Conservation (phyloP, 2,797 vertebrate species). For the Sebastes kiyomatsui region DNA sequence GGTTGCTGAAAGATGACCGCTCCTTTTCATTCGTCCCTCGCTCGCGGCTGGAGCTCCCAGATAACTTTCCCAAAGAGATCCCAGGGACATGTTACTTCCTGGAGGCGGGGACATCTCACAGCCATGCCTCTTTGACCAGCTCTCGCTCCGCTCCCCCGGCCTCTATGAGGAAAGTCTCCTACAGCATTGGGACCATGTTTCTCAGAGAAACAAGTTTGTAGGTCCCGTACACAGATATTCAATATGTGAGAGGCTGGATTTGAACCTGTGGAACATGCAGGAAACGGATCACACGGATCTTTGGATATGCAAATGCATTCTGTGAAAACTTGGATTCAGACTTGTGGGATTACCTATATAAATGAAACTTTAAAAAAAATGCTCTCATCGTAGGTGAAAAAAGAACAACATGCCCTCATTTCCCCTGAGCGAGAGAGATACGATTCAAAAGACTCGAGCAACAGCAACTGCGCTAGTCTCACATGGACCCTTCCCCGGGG, state of each 20-base stretch:
- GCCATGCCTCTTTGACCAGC: conserved; percentile 84
- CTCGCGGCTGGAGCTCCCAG: conserved; percentile 96
- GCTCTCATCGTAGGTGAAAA: conserved; percentile 40
- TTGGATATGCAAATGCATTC: conserved; percentile 65
- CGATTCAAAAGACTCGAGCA: conserved; percentile 31
- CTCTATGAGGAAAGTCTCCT: conserved; percentile 95
- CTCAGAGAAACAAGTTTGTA: conserved; percentile 98
- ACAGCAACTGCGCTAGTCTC: conserved; percentile 27
- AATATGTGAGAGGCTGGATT: conserved; percentile 29
- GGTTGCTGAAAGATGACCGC: conserved; percentile 94
- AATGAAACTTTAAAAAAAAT: conserved; percentile 19
- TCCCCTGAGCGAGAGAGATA: conserved; percentile 13
- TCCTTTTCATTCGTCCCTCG: conserved; percentile 94
- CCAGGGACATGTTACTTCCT: conserved; percentile 98
- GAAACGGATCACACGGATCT: conserved; percentile 33
- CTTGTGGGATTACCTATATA: conserved; percentile 19
- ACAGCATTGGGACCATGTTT: conserved; percentile 99
- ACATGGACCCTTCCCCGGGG: conserved; percentile 35
- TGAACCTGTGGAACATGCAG: conserved; percentile 38
- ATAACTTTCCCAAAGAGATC: conserved; percentile 99
- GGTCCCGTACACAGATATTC: conserved; percentile 60
- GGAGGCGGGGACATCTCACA: conserved; percentile 91
- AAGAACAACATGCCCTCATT: conserved; percentile 39
- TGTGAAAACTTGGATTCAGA: conserved; percentile 50
- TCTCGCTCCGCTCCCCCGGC: conserved; percentile 88